These are phyloP conservation scores for Meghimatium bilineatum DNA, from an alignment of 2,888 invertebrate species.

Conservation along the genomic window DNA sequence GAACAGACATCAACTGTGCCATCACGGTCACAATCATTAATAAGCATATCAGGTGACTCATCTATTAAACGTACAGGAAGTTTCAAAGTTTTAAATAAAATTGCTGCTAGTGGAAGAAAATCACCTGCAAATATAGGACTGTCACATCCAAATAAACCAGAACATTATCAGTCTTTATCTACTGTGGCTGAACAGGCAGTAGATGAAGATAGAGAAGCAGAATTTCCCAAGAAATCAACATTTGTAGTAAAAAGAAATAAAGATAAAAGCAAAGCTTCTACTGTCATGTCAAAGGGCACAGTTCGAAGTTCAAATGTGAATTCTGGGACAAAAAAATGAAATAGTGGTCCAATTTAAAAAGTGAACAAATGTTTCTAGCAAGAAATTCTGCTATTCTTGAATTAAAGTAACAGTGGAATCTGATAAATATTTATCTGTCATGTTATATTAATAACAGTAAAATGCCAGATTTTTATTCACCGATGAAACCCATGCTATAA, in stretches of 20 bases:
- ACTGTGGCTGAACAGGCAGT: conserved; percentile 55
- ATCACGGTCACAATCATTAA: conserved; percentile 40
- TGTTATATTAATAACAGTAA: too few species aligned
- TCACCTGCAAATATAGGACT: conserved; percentile 45
- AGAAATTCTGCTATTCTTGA: too few species aligned
- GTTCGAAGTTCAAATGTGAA: not conserved
- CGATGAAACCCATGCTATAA: too few species aligned
- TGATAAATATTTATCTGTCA: too few species aligned
- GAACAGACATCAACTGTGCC: conserved; percentile 52
- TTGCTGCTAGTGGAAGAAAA: conserved; percentile 42
- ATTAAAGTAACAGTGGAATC: too few species aligned
- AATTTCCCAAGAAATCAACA: conserved; percentile 55
- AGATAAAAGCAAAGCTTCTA: conserved; percentile 61
- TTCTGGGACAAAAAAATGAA: not conserved
- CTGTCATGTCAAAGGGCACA: not conserved
- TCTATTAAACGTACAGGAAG: conserved; percentile 39
- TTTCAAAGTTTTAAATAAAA: conserved; percentile 23
- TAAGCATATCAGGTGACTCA: conserved; percentile 1
- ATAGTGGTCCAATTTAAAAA: not conserved
- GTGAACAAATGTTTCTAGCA: too few species aligned
- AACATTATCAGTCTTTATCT: conserved; percentile 50
- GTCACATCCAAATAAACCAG: conserved; percentile 42
- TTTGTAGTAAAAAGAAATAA: conserved; percentile 63
- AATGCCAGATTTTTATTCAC: too few species aligned
- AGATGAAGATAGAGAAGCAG: conserved; percentile 50